Percentiles rank a stretch among this genome's conserved stretches.
phyloP scores from a whole-genome alignment of 1,140 invertebrate species.

The Littorina saxatilis region DNA sequence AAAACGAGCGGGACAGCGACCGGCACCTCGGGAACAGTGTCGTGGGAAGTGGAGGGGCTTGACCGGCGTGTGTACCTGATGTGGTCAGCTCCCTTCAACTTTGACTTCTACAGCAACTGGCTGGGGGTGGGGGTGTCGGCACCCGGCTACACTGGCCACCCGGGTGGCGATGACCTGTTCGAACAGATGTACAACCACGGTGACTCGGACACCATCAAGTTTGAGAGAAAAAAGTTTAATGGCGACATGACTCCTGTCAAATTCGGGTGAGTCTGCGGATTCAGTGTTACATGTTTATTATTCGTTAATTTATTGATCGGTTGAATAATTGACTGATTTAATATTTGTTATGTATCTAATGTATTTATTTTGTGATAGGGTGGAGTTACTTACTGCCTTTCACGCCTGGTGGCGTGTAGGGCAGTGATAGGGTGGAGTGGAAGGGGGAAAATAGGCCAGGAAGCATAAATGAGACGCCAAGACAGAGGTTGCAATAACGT shows the following conservation, averaged over 20 bases:
- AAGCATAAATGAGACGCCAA: too few relatives aligned
- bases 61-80: background rate
- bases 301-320: too few relatives aligned
- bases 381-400: too few relatives aligned
- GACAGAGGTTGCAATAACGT: too few relatives aligned
- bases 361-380: too few relatives aligned
- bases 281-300: too few relatives aligned
- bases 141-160: background rate
- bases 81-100: background rate
- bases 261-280: background rate
- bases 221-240: background rate
- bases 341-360: too few relatives aligned
- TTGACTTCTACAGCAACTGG: background rate
- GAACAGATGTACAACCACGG: background rate
- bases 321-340: too few relatives aligned
- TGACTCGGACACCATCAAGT: background rate
- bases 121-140: background rate
- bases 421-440: too few relatives aligned
- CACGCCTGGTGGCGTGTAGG: too few relatives aligned
- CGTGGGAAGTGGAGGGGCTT: background rate
- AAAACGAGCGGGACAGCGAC: background rate
- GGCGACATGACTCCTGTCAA: background rate
- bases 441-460: too few relatives aligned
- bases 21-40: background rate
- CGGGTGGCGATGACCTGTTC: background rate